phyloP scores from a whole-genome alignment of 2,888 invertebrate species.

The Drosophila multiciliata region DNA sequence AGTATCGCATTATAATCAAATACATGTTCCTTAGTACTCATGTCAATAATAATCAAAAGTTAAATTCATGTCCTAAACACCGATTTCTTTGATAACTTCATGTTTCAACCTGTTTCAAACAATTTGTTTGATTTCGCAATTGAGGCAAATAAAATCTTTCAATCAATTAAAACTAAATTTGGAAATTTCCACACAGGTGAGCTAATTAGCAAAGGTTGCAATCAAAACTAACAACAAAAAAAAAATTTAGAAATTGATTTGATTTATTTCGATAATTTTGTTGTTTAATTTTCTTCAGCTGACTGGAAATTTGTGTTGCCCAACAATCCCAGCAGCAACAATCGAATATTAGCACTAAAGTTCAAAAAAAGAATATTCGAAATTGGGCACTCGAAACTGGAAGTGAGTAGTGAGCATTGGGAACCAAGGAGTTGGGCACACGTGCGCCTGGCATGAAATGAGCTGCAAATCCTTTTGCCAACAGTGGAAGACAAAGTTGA shows the following conservation, averaged over 20 bases:
- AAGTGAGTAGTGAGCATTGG: background rate
- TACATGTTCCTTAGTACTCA: background rate
- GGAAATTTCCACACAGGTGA: background rate
- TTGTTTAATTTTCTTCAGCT: background rate
- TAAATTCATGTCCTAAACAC: background rate
- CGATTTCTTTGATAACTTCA: background rate
- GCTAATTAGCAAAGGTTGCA: background rate
- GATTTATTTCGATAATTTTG: constrained; percentile 2
- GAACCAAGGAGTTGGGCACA: constrained; percentile 24
- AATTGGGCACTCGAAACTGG: background rate
- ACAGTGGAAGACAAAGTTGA: constrained; percentile 36
- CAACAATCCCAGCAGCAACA: constrained; percentile 65
- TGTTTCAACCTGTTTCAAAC: background rate
- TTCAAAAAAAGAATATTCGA: constrained; percentile 26
- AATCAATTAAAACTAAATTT: background rate
- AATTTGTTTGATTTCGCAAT: background rate
- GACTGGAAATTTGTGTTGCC: constrained; percentile 43
- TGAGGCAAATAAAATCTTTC: background rate
- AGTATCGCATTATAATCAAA: background rate
- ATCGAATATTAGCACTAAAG: constrained; percentile 75
- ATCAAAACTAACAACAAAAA: background rate
- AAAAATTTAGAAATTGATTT: constrained; percentile 6
- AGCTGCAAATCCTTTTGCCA: constrained; percentile 77
- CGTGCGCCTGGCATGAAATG: constrained; percentile 74
- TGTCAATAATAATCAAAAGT: background rate